phyloP scores from a whole-genome alignment of 2,888 invertebrate species.

The Vandiemenella viatica region DNA sequence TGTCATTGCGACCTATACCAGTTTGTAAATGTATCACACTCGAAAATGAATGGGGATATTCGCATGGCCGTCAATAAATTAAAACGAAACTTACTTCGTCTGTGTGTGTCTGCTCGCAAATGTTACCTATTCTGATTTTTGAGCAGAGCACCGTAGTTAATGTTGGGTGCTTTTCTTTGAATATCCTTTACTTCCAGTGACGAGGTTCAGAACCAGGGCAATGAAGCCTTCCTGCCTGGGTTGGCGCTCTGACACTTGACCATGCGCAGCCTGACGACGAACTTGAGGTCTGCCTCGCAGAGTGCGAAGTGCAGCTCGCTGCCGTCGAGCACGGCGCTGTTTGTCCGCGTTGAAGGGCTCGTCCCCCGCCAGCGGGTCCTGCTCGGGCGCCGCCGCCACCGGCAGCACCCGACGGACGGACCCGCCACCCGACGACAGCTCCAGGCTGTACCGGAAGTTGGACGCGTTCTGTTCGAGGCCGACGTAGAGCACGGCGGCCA shows the following conservation, averaged over 20 bases:
- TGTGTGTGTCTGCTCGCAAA: no score
- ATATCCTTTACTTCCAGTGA: no score
- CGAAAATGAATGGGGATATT: no score
- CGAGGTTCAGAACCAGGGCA: no score
- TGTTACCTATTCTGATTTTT: no score
- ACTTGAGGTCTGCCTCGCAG: background rate
- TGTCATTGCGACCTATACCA: no score
- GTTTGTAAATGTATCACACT: no score
- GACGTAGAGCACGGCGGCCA: constrained; percentile 2
- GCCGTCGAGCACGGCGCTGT: background rate
- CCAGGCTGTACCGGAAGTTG: constrained; percentile 3
- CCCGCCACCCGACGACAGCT: background rate
- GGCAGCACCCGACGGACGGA: background rate
- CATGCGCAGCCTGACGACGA: background rate
- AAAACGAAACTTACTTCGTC: no score
- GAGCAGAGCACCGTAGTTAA: no score
- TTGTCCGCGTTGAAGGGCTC: background rate
- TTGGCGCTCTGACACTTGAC: background rate
- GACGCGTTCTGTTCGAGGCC: constrained; percentile 2
- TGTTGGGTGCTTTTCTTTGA: no score
- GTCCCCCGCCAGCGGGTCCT: background rate
- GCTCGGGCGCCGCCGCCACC: background rate
- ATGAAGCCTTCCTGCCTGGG: background rate
- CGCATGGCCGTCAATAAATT: no score
- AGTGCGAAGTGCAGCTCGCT: background rate